phyloP scores from a whole-genome alignment of 1,140 invertebrate genomes.

The Aricia agestis region DNA sequence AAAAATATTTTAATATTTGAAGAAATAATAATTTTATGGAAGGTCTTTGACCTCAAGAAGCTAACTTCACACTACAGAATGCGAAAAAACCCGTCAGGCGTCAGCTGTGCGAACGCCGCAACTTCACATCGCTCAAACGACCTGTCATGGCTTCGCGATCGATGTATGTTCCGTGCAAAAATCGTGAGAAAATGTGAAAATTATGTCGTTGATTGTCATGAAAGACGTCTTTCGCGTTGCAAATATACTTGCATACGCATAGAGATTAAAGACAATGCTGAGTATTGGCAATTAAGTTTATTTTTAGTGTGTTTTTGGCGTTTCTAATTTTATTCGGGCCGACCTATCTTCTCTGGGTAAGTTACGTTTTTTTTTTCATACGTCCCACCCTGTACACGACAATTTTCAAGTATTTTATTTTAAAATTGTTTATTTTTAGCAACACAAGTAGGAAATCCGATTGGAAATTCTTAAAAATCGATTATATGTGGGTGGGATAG shows the following conservation, averaged over 20 bases:
- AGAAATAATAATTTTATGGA: no score
- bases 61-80: constrained; percentile 49
- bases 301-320: constrained; percentile 61
- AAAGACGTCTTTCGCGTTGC: constrained; percentile 38
- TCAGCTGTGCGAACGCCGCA: constrained; percentile 61
- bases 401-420: constrained; percentile 15
- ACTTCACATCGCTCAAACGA: constrained; percentile 62
- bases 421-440: constrained; percentile 25
- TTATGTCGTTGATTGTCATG: constrained; percentile 51
- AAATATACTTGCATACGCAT: constrained; percentile 36
- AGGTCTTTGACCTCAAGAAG: constrained; percentile 48
- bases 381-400: neutral
- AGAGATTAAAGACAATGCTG: constrained; percentile 45
- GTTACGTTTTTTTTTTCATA: constrained; percentile 44
- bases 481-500: constrained; percentile 70
- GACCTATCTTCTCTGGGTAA: constrained; percentile 62
- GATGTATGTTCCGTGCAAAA: constrained; percentile 59
- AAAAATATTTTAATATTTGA: no score
- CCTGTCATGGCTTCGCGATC: constrained; percentile 70
- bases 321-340: constrained; percentile 69
- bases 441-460: constrained; percentile 36
- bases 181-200: constrained; percentile 63
- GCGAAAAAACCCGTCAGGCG: constrained; percentile 58
- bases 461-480: constrained; percentile 65
- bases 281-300: constrained; percentile 48